Evolutionary conservation across 2,888 invertebrate genomes (phyloP).

Genomic region (Cloeon dipterum): DNA sequence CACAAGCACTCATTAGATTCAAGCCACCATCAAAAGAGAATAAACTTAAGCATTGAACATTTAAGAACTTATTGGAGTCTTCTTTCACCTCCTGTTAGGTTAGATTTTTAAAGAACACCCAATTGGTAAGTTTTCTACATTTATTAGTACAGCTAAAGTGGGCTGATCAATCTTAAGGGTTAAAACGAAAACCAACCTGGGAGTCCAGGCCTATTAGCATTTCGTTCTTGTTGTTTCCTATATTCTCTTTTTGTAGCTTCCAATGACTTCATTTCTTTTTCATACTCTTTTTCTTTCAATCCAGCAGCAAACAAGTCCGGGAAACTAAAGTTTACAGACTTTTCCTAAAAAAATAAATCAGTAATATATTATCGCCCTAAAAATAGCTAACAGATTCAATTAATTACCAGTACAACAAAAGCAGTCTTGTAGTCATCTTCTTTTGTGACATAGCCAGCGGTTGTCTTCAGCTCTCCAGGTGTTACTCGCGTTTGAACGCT

Average conservation of each 20-base stretch:
- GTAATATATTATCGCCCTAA: too few species aligned
- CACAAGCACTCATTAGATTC: too few species aligned
- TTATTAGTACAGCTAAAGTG: too few species aligned
- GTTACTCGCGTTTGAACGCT: slow-evolving; percentile 53
- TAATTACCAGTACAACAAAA: slow-evolving; percentile 48
- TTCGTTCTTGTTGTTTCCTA: slow-evolving; percentile 32
- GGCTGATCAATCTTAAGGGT: too few species aligned
- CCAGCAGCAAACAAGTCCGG: slow-evolving; percentile 40
- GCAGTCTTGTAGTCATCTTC: slow-evolving; percentile 65
- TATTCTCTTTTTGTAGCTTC: slow-evolving; percentile 36
- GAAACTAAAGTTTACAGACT: slow-evolving; percentile 54
- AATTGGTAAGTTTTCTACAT: too few species aligned
- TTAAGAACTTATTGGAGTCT: too few species aligned
- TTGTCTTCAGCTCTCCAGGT: slow-evolving; percentile 26
- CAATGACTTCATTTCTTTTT: slow-evolving; percentile 32
- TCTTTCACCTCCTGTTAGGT: too few species aligned
- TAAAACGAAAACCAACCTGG: slow-evolving; percentile 62
- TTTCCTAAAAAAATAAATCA: slow-evolving; percentile 31
- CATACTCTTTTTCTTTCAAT: slow-evolving; percentile 21
- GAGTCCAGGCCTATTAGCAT: slow-evolving; percentile 41
- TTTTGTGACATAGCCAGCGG: not conserved
- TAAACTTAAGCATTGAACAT: too few species aligned
- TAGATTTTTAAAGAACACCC: too few species aligned
- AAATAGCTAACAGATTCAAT: too few species aligned
- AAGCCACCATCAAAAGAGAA: too few species aligned